These are phyloP conservation scores for Characodon lateralis DNA, from an alignment of 2,797 vertebrate genomes.

Conservation along the genomic window DNA sequence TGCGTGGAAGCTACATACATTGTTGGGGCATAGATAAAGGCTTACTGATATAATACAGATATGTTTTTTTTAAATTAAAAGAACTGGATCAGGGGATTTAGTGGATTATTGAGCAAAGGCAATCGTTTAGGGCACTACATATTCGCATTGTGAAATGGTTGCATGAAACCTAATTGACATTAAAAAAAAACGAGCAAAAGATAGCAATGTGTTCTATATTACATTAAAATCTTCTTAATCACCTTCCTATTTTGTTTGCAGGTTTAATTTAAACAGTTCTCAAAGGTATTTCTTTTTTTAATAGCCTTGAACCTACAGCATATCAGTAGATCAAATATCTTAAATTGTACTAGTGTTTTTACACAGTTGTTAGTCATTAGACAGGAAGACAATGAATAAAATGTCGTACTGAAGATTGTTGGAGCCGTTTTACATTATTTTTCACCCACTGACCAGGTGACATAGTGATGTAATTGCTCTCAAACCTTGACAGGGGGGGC, in stretches of 20 bases:
- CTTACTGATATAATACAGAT: neutral
- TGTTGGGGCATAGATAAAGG: neutral
- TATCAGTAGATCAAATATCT: neutral
- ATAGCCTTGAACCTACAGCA: neutral
- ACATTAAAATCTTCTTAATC: too few species aligned
- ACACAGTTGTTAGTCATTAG: constrained; percentile 8
- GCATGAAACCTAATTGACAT: too few species aligned
- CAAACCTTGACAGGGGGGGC: constrained; percentile 18
- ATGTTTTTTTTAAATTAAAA: neutral
- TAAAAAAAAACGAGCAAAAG: too few species aligned
- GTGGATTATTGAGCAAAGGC: too few species aligned
- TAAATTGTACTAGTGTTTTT: constrained; percentile 19
- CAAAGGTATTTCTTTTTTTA: neutral
- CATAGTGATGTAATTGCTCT: constrained; percentile 38
- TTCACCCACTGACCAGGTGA: constrained; percentile 39
- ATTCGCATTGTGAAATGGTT: too few species aligned
- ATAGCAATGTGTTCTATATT: too few species aligned
- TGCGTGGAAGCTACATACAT: too few species aligned
- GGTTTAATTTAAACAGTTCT: neutral
- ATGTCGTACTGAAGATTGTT: neutral
- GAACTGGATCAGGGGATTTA: neutral
- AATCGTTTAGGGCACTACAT: too few species aligned
- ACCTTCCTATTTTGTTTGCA: neutral
- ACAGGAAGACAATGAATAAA: neutral
- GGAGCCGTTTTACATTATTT: constrained; percentile 3